phyloP scores from a whole-genome alignment of 2,113 vertebrate genomes.

The Mellivora capensis region DNA sequence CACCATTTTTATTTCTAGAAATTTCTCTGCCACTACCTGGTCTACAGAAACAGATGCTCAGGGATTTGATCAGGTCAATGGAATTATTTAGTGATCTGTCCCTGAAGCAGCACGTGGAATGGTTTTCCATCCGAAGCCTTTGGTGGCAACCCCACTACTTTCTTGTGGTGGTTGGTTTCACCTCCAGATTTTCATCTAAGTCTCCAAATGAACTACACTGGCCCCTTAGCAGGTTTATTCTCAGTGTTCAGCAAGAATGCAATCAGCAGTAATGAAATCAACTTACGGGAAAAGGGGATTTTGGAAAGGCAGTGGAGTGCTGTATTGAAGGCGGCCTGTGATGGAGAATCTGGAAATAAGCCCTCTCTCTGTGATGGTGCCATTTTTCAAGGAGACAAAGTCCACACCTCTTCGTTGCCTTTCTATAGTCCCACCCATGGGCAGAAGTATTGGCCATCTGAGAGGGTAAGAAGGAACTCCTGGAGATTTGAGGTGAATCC shows the following conservation, averaged over 20 bases:
- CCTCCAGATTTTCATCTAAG: background rate
- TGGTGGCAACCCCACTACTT: background rate
- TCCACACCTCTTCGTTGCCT: background rate
- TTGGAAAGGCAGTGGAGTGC: background rate
- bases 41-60: background rate
- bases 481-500: background rate
- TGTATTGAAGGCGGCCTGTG: background rate
- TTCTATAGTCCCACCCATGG: background rate
- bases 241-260: slow-evolving; percentile 3
- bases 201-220: background rate
- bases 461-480: background rate
- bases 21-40: background rate
- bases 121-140: background rate
- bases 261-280: background rate
- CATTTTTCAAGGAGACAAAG: background rate
- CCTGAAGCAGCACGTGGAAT: background rate
- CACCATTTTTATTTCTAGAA: background rate
- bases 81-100: background rate
- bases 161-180: background rate
- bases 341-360: background rate
- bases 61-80: background rate
- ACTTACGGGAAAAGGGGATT: background rate
- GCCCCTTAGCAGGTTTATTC: background rate
- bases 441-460: background rate
- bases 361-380: background rate